Evolutionary conservation across 2,888 invertebrate genomes (phyloP).

Genomic region (Cephus sareptanus): DNA sequence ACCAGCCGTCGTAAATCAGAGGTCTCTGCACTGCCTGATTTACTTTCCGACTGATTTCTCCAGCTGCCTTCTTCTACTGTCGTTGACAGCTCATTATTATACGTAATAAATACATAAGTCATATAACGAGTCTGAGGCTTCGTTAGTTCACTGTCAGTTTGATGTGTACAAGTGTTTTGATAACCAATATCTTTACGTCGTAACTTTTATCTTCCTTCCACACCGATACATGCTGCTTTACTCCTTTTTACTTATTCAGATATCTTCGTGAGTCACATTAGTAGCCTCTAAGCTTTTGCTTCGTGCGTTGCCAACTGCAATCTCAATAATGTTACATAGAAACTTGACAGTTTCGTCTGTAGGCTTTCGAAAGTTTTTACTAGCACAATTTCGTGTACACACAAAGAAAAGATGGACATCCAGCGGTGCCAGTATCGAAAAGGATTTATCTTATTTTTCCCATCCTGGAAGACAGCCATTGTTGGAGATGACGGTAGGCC

Average conservation of each 20-base stretch:
- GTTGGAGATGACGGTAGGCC: constrained; percentile 70
- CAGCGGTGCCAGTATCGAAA: not conserved
- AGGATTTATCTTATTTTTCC: constrained; percentile 32
- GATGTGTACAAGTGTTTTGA: not conserved
- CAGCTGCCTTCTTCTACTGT: not conserved
- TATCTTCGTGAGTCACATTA: not conserved
- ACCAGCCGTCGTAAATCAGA: not conserved
- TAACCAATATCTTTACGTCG: not conserved
- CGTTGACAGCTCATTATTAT: not conserved
- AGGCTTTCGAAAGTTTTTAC: not conserved
- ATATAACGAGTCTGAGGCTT: not conserved
- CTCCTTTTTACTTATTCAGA: not conserved
- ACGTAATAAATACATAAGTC: too few species aligned
- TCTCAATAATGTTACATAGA: not conserved
- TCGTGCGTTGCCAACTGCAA: not conserved
- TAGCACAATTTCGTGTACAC: not conserved
- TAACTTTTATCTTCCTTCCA: not conserved
- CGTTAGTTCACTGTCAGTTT: not conserved
- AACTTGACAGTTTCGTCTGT: not conserved
- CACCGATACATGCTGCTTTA: not conserved
- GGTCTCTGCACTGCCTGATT: not conserved
- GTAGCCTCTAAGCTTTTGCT: not conserved
- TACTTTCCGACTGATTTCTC: not conserved
- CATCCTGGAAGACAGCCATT: constrained; percentile 68
- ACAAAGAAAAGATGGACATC: not conserved